Base-by-base conservation (phyloP, 2,113 vertebrate species). In the Malaclemys terrapin region DNA sequence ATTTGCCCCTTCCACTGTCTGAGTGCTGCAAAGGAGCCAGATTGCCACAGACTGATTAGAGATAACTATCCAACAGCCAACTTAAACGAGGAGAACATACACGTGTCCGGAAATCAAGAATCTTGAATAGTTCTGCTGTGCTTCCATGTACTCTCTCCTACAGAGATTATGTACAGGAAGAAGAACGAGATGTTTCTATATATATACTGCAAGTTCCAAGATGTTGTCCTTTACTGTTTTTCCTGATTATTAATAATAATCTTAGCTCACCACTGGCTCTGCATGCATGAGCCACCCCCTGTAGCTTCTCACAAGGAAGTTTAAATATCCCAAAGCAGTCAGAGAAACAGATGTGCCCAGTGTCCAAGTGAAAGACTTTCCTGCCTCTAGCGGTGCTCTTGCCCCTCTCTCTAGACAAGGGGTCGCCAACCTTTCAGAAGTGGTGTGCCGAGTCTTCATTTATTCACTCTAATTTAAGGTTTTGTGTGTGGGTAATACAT, bases 311-410 rank as follows among this genome's bases (percentile, higher is more conserved):
- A 81, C 87, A 80, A 45, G 86, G 62, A 89, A 89, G 89, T 49
- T 17, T 54, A 83, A 94, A 86, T 56, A 80, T 56, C 82, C 54
- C 76, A 88, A 53, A 2, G 35, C 85, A 95, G 49, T 12, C 24
- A 82, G 54, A 59, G 78, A 84, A 12, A 88, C 7, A 49, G 57
- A 9, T 84, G 79, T 75, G 78, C 85, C 92, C 42, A 69, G 88
- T 91, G 57, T 42, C 87, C 87, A 85, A 95, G 90, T 8, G 1
- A 89, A 49, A 93, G 90, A 95, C 57, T 88, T 97, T 89, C 80
- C 82, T 96, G 90, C 94, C 95, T 65, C 91, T 96, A 94, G 85
- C 27, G 56, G 25, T 25, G 56, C 10, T 57, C 56, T 27, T 57
- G 25, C 56, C 8, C 53, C 56, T 56, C 25, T 27, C 56, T 57